A percentile compares a stretch with the other conserved stretches of the same genome.
phyloP scores from a whole-genome alignment of 1,140 invertebrate species.

The Brachionus koreanus region DNA sequence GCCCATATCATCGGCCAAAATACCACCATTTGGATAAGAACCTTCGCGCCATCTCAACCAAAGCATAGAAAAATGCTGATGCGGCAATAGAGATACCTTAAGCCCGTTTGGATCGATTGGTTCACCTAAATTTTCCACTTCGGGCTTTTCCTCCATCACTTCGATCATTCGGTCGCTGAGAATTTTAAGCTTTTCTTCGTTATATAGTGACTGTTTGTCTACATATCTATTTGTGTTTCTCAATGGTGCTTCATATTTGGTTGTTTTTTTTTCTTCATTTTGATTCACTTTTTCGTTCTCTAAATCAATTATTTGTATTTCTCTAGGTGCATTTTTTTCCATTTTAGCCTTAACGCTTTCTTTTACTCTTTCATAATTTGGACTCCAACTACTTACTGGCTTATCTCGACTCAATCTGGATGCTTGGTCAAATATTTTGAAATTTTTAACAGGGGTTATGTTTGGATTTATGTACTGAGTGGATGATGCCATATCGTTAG shows the following conservation, averaged over 20 bases:
- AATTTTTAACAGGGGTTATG: background rate
- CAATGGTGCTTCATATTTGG: constrained; percentile 7
- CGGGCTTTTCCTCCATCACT: constrained; percentile 27
- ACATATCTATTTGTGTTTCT: background rate
- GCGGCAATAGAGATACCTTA: constrained; percentile 68
- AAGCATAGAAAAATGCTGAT: constrained; percentile 78
- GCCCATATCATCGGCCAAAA: constrained; percentile 98
- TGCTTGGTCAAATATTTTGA: background rate
- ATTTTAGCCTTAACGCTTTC: background rate
- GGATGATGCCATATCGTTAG: constrained; percentile 7
- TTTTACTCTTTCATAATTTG: constrained; percentile 38
- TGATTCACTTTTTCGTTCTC: background rate
- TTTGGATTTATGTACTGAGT: constrained; percentile 6
- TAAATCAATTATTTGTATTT: constrained; percentile 34
- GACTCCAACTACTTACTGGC: constrained; percentile 17
- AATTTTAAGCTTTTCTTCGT: constrained; percentile 18
- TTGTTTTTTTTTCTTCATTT: background rate
- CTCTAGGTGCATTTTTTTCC: background rate
- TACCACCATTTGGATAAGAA: constrained; percentile 79
- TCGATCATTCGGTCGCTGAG: constrained; percentile 23
- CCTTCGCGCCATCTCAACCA: constrained; percentile 85
- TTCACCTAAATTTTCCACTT: background rate
- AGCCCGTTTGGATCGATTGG: constrained; percentile 45
- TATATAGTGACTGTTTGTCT: background rate
- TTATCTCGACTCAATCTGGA: background rate